Evolutionary conservation across 2,888 invertebrate genomes (phyloP), one percentile per base, ranked within the genome.

Genomic region (Dasysyrphus albostriatus): DNA sequence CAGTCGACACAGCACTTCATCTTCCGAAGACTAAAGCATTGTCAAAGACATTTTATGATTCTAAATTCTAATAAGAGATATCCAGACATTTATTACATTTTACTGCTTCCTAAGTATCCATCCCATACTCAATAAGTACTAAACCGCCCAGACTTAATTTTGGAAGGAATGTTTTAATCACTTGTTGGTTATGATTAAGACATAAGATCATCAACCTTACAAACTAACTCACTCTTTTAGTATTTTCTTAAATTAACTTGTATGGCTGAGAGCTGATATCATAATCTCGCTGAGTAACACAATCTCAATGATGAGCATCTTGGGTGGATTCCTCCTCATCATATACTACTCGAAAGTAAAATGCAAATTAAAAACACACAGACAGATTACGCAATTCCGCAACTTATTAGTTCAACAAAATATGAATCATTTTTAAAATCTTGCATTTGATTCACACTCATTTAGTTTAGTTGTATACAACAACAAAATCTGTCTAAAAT

Each of bases 121-220:
- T 19, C 7, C 24, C 37, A 19, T 24, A 59, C 59, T 39, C 24
- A 59, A 24, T 6, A 4, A 14, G 0, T 16, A 16, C 16, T 8
- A 34, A 65, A 39, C n/a, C 10, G 10, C n/a, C 7, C 34, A 65
- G 47, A 65, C 32, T 32, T 12, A 1, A 61, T 32, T 47, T 10
- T 19, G 7, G 1, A 49, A 67, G 19, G 49, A 32, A 49, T 49
- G 3, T 69, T 69, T 29, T 39, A 39, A 54, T 39, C 39, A 29
- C 14, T 3, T 14, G 6, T 34, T 59, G 5, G 39, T 54, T 54
- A 14, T 54, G 39, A 69, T 39, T 54, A 39, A 54, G 8, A 3
- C n/a, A 39, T 16, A 37, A 69, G 69, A 69, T 69, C 69, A 69
- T 39, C 69, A 69, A 69, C 69, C 69, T 24, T n/a, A 51, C 2